Percentiles rank a stretch among this genome's conserved stretches.
Evolutionary conservation across 2,888 invertebrate species (phyloP).

Genomic region (Scrobipalpa costella): DNA sequence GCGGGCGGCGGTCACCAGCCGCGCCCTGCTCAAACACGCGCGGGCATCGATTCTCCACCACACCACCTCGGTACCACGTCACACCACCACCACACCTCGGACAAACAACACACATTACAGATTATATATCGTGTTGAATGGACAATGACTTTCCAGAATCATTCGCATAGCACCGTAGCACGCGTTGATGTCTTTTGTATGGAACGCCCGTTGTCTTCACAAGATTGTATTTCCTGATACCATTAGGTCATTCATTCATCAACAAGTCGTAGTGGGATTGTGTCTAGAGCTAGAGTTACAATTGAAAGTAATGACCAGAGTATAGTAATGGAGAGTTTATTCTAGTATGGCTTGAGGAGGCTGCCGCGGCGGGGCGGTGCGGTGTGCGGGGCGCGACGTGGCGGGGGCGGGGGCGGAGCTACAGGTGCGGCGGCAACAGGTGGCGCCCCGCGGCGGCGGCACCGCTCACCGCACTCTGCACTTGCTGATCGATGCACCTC

Average conservation of each 20-base stretch:
- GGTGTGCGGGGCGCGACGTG: not conserved
- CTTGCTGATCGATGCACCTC: not conserved
- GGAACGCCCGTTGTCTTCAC: not conserved
- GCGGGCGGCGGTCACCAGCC: not conserved
- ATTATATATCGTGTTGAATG: not conserved
- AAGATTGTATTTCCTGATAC: not conserved
- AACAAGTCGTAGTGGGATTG: not conserved
- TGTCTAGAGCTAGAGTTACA: not conserved
- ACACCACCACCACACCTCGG: conserved; percentile 7
- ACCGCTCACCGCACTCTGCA: not conserved
- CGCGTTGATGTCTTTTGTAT: conserved; percentile 14
- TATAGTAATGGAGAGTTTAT: no score
- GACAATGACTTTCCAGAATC: not conserved
- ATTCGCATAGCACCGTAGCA: not conserved
- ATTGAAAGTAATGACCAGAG: no score
- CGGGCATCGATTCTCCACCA: conserved; percentile 11
- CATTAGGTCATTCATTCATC: not conserved
- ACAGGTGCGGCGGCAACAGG: conserved; percentile 24
- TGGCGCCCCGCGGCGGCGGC: conserved; percentile 9
- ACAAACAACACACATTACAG: not conserved
- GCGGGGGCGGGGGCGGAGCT: conserved; percentile 7
- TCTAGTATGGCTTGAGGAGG: no score
- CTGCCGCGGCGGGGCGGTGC: not conserved
- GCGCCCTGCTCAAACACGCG: conserved; percentile 21
- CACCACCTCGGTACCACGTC: not conserved